Conservation (phyloP, 2,113 vertebrate species). For the Apodemus speciosus region DNA sequence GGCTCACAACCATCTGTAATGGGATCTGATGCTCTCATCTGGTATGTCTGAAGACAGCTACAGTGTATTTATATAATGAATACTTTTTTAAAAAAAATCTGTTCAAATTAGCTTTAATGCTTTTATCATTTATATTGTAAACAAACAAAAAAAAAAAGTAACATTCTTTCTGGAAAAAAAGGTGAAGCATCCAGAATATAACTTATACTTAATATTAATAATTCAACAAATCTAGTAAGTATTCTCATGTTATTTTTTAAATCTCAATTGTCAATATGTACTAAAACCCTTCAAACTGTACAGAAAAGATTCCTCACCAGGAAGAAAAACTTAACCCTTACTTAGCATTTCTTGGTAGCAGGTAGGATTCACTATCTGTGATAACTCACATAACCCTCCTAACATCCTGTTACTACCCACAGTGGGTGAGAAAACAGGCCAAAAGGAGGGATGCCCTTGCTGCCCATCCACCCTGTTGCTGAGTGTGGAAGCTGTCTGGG, state of each 20-base stretch:
- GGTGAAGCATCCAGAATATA: neutral
- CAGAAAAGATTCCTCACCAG: neutral
- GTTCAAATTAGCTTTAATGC: neutral
- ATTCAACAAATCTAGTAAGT: neutral
- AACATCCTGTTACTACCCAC: neutral
- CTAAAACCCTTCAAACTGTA: neutral
- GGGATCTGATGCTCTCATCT: too few relatives aligned
- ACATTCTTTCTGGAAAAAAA: neutral
- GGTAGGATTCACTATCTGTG: neutral
- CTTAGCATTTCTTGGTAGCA: neutral
- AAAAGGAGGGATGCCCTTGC: neutral
- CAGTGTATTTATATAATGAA: too few relatives aligned
- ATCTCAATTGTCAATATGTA: neutral
- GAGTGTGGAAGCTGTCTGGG: neutral
- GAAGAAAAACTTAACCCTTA: neutral
- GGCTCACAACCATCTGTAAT: too few relatives aligned
- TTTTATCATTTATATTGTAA: neutral
- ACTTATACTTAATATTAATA: constrained; percentile 56
- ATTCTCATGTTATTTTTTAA: neutral
- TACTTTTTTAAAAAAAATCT: too few relatives aligned
- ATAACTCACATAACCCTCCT: constrained; percentile 5
- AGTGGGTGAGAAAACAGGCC: neutral
- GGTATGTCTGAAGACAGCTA: too few relatives aligned
- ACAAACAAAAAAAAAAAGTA: neutral
- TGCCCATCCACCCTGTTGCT: neutral